These are phyloP conservation scores for Drosophila kambysellisi DNA, from an alignment of 2,888 invertebrate genomes.

Conservation along the genomic window DNA sequence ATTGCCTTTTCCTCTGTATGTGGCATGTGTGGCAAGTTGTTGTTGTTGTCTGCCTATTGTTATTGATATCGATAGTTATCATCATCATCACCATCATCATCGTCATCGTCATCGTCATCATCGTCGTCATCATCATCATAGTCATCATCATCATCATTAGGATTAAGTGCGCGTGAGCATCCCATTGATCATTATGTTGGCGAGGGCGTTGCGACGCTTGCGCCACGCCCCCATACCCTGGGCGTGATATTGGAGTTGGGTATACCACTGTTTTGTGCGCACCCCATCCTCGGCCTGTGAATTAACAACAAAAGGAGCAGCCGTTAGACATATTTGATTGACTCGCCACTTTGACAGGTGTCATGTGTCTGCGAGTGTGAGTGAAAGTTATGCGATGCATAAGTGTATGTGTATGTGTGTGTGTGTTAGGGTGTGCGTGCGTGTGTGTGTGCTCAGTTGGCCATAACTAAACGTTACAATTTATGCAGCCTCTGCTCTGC, in stretches of 20 bases:
- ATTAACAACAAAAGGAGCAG: conserved; percentile 21
- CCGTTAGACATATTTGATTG: conserved; percentile 63
- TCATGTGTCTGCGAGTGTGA: conserved; percentile 25
- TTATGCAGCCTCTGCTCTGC: conserved; percentile 54
- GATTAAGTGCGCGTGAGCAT: conserved; percentile 86
- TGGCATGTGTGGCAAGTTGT: conserved; percentile 1
- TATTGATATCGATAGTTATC: conserved; percentile 17
- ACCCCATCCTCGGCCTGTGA: conserved; percentile 93
- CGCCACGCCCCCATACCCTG: conserved; percentile 97
- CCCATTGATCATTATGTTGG: conserved; percentile 98
- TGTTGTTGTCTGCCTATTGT: not conserved
- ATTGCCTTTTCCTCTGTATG: conserved; percentile 10
- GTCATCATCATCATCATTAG: conserved; percentile 2
- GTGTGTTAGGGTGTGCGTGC: conserved; percentile 6
- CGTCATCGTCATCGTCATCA: conserved; percentile 1
- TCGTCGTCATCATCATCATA: not conserved
- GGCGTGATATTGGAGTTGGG: conserved; percentile 95
- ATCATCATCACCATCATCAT: conserved; percentile 6
- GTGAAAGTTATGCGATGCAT: conserved; percentile 1
- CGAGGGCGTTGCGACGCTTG: conserved; percentile 94
- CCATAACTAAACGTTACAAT: conserved; percentile 76
- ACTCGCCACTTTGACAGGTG: conserved; percentile 63
- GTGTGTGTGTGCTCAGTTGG: conserved; percentile 56
- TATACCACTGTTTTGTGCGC: conserved; percentile 95
- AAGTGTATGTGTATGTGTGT: not conserved